A percentile compares a stretch with the other conserved stretches of the same genome.
Evolutionary conservation across 2,113 vertebrate species (phyloP).

Genomic region (Sphyrna mokarran): DNA sequence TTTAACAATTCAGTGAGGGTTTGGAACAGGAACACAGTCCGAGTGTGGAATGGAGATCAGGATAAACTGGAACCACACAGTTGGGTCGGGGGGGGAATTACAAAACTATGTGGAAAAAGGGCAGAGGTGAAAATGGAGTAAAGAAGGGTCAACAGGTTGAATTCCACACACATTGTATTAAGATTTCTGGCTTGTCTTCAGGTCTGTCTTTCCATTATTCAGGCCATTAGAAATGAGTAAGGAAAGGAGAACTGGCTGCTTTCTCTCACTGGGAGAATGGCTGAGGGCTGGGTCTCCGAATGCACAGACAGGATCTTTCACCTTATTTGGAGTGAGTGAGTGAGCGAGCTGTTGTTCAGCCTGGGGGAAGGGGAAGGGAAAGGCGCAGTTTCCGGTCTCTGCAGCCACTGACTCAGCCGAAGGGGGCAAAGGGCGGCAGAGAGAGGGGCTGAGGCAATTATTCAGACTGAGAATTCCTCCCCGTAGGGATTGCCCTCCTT

Average conservation of each 20-base stretch:
- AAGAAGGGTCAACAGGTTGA: neutral
- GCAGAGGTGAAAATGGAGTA: neutral
- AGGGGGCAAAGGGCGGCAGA: no score
- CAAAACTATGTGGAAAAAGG: neutral
- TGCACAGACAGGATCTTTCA: neutral
- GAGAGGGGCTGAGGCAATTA: neutral
- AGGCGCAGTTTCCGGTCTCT: neutral
- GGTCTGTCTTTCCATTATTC: neutral
- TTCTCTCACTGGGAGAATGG: no score
- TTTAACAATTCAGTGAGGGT: no score
- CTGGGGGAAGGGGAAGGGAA: neutral
- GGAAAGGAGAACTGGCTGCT: no score
- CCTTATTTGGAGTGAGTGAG: slow-evolving; percentile 12
- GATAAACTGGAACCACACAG: neutral
- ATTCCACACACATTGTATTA: neutral
- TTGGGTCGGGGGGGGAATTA: neutral
- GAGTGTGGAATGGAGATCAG: neutral
- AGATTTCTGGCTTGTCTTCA: neutral
- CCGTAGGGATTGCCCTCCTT: no score
- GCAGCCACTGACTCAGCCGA: neutral
- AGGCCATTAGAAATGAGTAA: neutral
- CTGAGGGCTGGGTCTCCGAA: neutral
- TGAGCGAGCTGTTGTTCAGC: neutral
- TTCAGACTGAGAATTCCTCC: neutral
- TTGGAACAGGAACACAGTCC: no score